A percentile compares a stretch with the other conserved stretches of the same genome.
Evolutionary conservation across 2,797 vertebrate species (phyloP).

Genomic region (Chloroceryle inda): DNA sequence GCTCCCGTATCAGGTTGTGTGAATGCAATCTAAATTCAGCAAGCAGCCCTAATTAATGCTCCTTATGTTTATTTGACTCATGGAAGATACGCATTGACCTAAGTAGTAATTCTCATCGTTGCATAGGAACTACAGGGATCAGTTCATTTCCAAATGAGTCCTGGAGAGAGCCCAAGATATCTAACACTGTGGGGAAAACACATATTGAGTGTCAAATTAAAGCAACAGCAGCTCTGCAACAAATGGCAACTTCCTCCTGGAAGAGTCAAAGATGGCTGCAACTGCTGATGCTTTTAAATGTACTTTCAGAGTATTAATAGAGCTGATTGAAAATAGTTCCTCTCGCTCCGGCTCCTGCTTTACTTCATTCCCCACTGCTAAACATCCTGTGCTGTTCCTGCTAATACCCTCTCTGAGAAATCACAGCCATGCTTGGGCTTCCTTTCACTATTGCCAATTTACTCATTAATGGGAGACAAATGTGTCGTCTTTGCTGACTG

Average conservation of each 20-base stretch:
- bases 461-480: conserved; percentile 42
- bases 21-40: conserved; percentile 59
- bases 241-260: conserved; percentile 69
- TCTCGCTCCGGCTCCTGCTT: conserved; percentile 23
- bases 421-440: conserved; percentile 8
- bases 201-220: conserved; percentile 66
- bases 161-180: conserved; percentile 62
- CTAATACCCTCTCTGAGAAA: conserved; percentile 1
- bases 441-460: conserved; percentile 29
- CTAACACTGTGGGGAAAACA: conserved; percentile 66
- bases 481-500: conserved; percentile 9
- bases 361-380: conserved; percentile 34
- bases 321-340: conserved; percentile 51
- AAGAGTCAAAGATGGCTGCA: conserved; percentile 37
- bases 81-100: not conserved
- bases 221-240: conserved; percentile 39
- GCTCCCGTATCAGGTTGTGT: conserved; percentile 8
- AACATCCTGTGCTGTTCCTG: conserved; percentile 26
- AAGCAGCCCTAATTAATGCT: conserved; percentile 33
- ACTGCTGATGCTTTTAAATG: conserved; percentile 33
- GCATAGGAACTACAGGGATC: conserved; percentile 55
- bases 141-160: conserved; percentile 59
- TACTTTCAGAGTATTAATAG: conserved; percentile 63
- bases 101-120: conserved; percentile 53
- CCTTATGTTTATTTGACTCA: conserved; percentile 52